phyloP scores from a whole-genome alignment of 1,140 invertebrate species.

The Drosophila melanica region DNA sequence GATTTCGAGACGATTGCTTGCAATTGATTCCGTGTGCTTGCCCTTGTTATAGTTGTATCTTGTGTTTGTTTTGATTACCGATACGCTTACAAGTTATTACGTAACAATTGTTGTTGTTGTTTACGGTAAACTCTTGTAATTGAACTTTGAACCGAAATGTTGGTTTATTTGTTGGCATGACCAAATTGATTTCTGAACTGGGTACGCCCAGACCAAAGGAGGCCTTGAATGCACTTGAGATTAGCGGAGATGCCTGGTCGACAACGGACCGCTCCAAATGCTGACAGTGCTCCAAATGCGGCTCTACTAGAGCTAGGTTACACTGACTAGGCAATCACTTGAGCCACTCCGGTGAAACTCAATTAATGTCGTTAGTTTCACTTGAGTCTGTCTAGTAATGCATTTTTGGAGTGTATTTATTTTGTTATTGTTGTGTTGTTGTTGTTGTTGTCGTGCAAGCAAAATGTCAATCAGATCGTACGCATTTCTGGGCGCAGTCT shows the following conservation, averaged over 20 bases:
- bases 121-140: slow-evolving; percentile 43
- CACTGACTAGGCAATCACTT: slow-evolving; percentile 29
- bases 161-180: slow-evolving; percentile 58
- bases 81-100: slow-evolving; percentile 55
- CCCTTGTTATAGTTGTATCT: slow-evolving; percentile 60
- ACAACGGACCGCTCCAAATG: slow-evolving; percentile 14
- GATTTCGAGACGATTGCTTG: slow-evolving; percentile 55
- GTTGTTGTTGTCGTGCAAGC: slow-evolving; percentile 12
- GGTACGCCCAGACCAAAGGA: slow-evolving; percentile 32
- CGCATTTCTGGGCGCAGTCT: slow-evolving; percentile 72
- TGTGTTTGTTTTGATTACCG: slow-evolving; percentile 44
- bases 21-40: slow-evolving; percentile 63
- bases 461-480: slow-evolving; percentile 65
- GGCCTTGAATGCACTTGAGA: slow-evolving; percentile 62
- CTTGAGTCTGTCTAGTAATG: slow-evolving; percentile 28
- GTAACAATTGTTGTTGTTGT: slow-evolving; percentile 44
- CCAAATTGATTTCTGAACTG: slow-evolving; percentile 47
- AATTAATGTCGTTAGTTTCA: slow-evolving; percentile 51
- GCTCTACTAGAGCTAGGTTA: slow-evolving; percentile 6
- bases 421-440: neutral
- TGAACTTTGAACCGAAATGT: slow-evolving; percentile 68
- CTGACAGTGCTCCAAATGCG: neutral
- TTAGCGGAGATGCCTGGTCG: slow-evolving; percentile 37
- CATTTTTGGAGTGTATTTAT: slow-evolving; percentile 1
- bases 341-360: slow-evolving; percentile 38